These are phyloP conservation scores for Cassiopea xamachana DNA, from an alignment of 30 jellyfish, hydroid and myxozoan genomes.

Conservation along the genomic window DNA sequence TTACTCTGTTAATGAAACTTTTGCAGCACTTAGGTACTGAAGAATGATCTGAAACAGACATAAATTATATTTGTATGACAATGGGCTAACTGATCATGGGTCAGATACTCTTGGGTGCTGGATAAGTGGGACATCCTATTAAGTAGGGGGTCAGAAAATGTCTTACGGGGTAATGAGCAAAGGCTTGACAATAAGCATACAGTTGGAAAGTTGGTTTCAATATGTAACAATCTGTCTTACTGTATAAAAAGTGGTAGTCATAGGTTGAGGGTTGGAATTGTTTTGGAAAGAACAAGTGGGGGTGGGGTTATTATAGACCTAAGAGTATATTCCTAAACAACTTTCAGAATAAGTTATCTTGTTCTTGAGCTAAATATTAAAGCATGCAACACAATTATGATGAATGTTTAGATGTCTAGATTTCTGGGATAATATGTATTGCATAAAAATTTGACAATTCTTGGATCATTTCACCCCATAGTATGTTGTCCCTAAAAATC, in stretches of 20 bases:
- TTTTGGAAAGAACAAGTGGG: not conserved
- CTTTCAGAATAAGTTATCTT: not conserved
- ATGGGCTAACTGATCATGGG: not conserved
- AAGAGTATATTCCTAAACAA: not conserved
- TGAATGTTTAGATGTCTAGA: too few relatives aligned
- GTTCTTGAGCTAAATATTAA: not conserved
- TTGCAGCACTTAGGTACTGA: not conserved
- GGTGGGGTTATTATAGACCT: not conserved
- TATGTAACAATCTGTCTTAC: not conserved
- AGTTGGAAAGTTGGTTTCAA: not conserved
- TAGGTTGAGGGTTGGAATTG: not conserved
- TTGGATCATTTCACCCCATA: too few relatives aligned
- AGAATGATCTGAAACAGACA: not conserved
- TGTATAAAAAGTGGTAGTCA: not conserved
- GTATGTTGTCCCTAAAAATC: too few relatives aligned
- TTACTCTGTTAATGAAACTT: constrained; percentile 39
- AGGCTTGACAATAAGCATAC: not conserved
- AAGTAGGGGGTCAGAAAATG: not conserved
- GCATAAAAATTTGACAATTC: not conserved
- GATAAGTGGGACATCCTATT: not conserved
- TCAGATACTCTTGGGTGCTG: not conserved
- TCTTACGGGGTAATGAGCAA: not conserved
- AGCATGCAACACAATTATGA: too few relatives aligned
- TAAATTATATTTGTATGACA: not conserved
- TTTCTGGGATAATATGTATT: too few relatives aligned